These are phyloP conservation scores for Turritopsis dohrnii DNA, from an alignment of 30 jellyfish, hydroid and myxozoan genomes.

Conservation along the genomic window DNA sequence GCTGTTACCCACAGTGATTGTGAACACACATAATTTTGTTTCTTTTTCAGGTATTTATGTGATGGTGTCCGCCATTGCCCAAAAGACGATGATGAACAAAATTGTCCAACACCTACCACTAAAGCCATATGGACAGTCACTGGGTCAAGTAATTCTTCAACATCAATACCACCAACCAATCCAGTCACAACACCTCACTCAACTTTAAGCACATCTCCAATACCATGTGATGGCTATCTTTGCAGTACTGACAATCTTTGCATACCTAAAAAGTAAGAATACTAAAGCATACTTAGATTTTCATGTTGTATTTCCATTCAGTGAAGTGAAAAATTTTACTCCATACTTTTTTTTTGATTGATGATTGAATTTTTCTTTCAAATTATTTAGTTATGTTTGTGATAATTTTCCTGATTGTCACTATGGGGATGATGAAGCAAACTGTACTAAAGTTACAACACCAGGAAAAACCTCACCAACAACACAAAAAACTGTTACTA, in stretches of 20 bases:
- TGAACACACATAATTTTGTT: not conserved
- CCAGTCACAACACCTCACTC: constrained; percentile 25
- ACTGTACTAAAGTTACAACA: constrained; percentile 5
- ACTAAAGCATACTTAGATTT: not conserved
- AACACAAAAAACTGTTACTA: not conserved
- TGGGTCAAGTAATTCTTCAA: constrained; percentile 4
- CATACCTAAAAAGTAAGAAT: constrained; percentile 3
- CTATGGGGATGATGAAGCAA: constrained; percentile 5
- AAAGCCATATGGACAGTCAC: constrained; percentile 3
- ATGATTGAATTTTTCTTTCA: not conserved
- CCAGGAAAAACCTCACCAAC: not conserved
- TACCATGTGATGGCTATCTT: constrained; percentile 19
- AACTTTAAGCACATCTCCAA: constrained; percentile 20
- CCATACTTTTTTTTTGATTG: too few relatives aligned
- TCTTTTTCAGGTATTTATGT: constrained; percentile 36
- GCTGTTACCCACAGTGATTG: not conserved
- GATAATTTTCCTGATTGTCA: constrained; percentile 15
- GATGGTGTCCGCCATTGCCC: constrained; percentile 64
- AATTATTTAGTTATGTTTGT: constrained; percentile 13
- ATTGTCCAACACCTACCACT: constrained; percentile 54
- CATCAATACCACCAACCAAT: constrained; percentile 16
- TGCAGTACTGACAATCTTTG: constrained; percentile 5
- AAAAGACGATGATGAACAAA: constrained; percentile 50
- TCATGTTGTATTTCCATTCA: not conserved
- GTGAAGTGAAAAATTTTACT: too few relatives aligned